Conservation (phyloP, 2,797 vertebrate genomes). For the Poecilia picta region DNA sequence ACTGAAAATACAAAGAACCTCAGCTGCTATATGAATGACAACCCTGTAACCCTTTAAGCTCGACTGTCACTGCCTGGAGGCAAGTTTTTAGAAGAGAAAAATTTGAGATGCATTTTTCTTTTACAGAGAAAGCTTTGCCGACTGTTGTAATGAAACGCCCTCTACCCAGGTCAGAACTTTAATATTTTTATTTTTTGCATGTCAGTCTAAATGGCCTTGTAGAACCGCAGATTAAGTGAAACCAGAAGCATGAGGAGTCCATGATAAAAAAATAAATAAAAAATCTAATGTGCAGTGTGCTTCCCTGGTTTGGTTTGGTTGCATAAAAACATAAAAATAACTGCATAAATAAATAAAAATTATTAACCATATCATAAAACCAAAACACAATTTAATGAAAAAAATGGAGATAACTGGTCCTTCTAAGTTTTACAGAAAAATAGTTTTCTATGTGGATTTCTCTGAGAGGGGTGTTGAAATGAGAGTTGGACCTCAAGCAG, state of each 20-base stretch:
- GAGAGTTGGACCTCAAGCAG: background rate
- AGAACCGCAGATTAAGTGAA: background rate
- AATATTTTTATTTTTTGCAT: background rate
- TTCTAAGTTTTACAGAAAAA: background rate
- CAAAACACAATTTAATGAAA: background rate
- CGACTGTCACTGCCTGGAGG: background rate
- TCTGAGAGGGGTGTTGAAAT: background rate
- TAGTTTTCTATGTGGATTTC: background rate
- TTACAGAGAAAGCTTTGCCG: background rate
- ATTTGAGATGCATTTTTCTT: conserved; percentile 1
- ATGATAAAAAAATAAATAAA: background rate
- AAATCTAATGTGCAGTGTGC: background rate
- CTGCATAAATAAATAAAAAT: background rate
- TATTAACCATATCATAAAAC: background rate
- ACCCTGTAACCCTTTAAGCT: background rate
- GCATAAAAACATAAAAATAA: background rate
- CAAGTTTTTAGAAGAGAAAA: background rate
- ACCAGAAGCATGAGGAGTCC: background rate
- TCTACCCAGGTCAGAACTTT: background rate
- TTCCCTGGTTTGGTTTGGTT: background rate
- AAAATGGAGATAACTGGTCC: background rate
- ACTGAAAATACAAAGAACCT: conserved; percentile 7
- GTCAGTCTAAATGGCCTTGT: background rate
- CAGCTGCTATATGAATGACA: conserved; percentile 20
- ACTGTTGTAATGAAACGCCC: background rate